Evolutionary conservation across 2,113 vertebrate genomes (phyloP).

Genomic region (Mesitornis unicolor): DNA sequence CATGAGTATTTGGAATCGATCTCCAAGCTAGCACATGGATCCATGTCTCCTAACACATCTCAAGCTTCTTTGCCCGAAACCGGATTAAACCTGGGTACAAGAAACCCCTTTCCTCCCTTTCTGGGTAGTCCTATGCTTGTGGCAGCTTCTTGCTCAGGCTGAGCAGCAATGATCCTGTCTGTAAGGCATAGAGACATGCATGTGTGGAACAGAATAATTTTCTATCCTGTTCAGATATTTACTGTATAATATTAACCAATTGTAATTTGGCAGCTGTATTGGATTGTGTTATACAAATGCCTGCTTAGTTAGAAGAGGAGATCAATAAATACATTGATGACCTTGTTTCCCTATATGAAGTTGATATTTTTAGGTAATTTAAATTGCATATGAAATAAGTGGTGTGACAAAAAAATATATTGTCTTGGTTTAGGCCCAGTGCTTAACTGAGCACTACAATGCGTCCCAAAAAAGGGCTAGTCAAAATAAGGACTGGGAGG

Average conservation of each 20-base stretch:
- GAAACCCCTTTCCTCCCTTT: background rate
- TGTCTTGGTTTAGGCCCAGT: no score
- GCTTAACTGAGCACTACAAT: no score
- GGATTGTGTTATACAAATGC: background rate
- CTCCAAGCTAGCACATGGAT: background rate
- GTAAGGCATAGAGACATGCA: background rate
- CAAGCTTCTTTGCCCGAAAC: background rate
- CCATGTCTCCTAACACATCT: background rate
- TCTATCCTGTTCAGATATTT: background rate
- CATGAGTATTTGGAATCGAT: background rate
- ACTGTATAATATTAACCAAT: background rate
- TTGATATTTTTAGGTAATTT: background rate
- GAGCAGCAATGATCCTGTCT: background rate
- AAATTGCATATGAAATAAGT: background rate
- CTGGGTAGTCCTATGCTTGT: background rate
- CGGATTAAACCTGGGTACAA: background rate
- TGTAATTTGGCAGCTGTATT: background rate
- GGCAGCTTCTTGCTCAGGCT: background rate
- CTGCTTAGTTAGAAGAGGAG: background rate
- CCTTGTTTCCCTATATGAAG: background rate
- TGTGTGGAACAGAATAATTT: background rate
- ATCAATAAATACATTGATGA: constrained; percentile 21
- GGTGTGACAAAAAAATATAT: background rate
- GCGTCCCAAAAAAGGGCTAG: no score
- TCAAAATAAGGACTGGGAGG: no score